These are phyloP conservation scores for Drusus annulatus DNA, from an alignment of 1,140 invertebrate species.

Conservation along the genomic window DNA sequence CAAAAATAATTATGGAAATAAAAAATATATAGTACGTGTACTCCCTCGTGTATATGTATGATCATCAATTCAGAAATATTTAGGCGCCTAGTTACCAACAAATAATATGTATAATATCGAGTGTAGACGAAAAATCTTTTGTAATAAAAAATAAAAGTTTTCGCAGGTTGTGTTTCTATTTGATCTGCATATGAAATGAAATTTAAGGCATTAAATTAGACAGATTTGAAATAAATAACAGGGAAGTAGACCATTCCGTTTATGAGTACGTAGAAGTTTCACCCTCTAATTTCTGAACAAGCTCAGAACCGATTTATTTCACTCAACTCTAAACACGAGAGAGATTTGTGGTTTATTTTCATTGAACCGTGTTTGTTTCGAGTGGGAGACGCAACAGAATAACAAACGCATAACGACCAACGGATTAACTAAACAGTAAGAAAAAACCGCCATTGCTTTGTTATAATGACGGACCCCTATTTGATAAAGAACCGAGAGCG, in stretches of 20 bases:
- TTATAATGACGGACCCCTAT: slow-evolving; percentile 11
- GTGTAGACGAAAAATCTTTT: no score
- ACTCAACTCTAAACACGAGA: neutral
- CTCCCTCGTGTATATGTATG: no score
- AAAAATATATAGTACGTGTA: no score
- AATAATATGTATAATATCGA: no score
- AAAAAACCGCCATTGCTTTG: neutral
- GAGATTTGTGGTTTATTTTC: slow-evolving; percentile 8
- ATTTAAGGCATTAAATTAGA: no score
- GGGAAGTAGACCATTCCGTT: neutral
- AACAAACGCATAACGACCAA: slow-evolving; percentile 13
- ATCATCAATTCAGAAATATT: no score
- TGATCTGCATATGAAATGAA: no score
- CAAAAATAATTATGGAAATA: no score
- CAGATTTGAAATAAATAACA: no score
- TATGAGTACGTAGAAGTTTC: neutral
- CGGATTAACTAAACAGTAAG: slow-evolving; percentile 22
- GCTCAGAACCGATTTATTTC: neutral
- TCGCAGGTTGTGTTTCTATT: no score
- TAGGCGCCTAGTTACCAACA: no score
- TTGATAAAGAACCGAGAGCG: neutral
- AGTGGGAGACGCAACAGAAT: slow-evolving; percentile 4
- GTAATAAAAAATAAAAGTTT: no score
- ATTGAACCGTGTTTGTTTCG: slow-evolving; percentile 1
- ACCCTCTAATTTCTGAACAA: neutral